Conservation (phyloP, 2,797 vertebrate species). For the Gymnodraco acuticeps region DNA sequence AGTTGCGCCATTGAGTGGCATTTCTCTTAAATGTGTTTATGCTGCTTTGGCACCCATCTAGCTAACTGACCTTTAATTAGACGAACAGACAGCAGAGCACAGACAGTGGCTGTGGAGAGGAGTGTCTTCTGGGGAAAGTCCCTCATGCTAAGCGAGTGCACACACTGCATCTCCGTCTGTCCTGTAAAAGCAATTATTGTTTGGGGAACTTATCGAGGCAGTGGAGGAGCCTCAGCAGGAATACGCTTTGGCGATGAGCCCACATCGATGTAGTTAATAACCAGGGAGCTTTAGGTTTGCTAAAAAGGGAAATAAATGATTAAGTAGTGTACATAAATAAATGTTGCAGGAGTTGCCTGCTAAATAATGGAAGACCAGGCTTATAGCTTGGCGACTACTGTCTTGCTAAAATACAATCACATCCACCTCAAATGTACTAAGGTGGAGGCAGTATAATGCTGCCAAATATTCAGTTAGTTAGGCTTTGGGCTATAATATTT, state of each 20-base stretch:
- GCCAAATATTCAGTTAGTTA: not conserved
- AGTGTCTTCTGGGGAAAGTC: conserved; percentile 45
- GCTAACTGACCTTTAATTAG: conserved; percentile 80
- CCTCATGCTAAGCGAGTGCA: conserved; percentile 36
- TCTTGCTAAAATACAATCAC: not conserved
- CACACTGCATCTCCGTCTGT: conserved; percentile 26
- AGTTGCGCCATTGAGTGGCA: conserved; percentile 45
- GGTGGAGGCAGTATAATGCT: not conserved
- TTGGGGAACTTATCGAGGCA: conserved; percentile 39
- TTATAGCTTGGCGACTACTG: not conserved
- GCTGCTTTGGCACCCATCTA: conserved; percentile 64
- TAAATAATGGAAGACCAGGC: conserved; percentile 37
- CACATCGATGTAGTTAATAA: conserved; percentile 44
- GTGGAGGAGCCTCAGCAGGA: conserved; percentile 43
- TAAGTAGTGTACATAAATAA: conserved; percentile 49
- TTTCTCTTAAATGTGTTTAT: conserved; percentile 67
- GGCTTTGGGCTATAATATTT: not conserved
- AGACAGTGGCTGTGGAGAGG: conserved; percentile 62
- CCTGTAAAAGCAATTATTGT: conserved; percentile 58
- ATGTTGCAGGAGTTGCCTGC: not conserved
- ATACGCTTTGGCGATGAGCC: conserved; percentile 36
- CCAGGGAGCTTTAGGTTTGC: conserved; percentile 8
- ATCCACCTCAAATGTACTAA: not conserved
- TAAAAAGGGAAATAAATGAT: conserved; percentile 47
- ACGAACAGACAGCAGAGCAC: conserved; percentile 59